Conservation (phyloP, 23 tunicate genomes). For the Phallusia fumigata region DNA sequence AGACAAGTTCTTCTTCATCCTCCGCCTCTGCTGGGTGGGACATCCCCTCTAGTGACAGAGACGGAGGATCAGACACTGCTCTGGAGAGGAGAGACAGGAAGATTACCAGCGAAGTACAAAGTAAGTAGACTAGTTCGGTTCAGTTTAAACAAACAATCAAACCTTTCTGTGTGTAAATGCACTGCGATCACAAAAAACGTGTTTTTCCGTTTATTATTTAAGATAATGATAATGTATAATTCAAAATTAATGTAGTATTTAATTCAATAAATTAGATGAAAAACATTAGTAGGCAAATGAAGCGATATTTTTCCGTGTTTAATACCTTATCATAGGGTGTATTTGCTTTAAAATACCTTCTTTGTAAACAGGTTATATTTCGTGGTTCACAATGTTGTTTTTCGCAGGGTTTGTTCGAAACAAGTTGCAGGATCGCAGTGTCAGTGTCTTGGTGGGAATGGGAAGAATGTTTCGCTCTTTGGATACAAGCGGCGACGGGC, state of each 20-base stretch:
- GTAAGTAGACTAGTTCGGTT: slow-evolving; percentile 17
- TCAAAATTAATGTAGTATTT: too few species aligned
- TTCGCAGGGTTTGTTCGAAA: slow-evolving; percentile 59
- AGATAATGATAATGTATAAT: too few species aligned
- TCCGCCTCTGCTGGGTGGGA: slow-evolving; percentile 30
- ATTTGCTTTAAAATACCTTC: too few species aligned
- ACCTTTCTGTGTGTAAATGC: too few species aligned
- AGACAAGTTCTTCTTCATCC: slow-evolving; percentile 24
- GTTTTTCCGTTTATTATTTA: too few species aligned
- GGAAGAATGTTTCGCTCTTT: slow-evolving; percentile 76
- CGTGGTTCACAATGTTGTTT: background rate
- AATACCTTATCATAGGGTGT: too few species aligned
- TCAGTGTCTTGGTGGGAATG: slow-evolving; percentile 90
- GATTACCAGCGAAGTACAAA: slow-evolving; percentile 69
- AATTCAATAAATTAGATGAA: too few species aligned
- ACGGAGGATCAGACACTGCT: slow-evolving; percentile 62
- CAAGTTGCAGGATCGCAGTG: slow-evolving; percentile 65
- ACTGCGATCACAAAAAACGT: too few species aligned
- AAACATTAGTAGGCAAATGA: too few species aligned
- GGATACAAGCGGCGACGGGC: slow-evolving; percentile 80
- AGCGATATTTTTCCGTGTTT: too few species aligned
- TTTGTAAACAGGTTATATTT: too few species aligned
- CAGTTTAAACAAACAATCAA: too few species aligned
- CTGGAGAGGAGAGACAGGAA: slow-evolving; percentile 77
- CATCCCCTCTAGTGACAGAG: slow-evolving; percentile 43